These are phyloP conservation scores for Megaceryle torquata DNA, from an alignment of 2,113 vertebrate genomes.

Conservation along the genomic window DNA sequence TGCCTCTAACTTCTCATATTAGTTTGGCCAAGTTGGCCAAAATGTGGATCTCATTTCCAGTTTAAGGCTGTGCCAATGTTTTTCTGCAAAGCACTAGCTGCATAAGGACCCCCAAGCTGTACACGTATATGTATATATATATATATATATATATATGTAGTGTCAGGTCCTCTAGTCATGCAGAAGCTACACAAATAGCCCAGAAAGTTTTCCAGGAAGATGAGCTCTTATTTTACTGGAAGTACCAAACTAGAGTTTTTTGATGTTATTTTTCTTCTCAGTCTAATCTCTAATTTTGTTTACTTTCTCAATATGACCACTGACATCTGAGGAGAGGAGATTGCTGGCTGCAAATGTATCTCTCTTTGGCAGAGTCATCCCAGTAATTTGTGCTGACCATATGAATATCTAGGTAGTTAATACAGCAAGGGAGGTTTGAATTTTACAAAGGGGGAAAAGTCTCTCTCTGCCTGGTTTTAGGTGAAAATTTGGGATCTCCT, in stretches of 20 bases:
- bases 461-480: not conserved
- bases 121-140: not conserved
- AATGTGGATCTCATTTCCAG: not conserved
- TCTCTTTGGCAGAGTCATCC: not conserved
- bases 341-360: slow-evolving; percentile 8
- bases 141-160: not conserved
- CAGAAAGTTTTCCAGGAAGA: not conserved
- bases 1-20: not conserved
- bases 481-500: not conserved
- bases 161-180: not conserved
- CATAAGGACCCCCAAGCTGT: not conserved
- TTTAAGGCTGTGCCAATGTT: not conserved
- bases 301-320: not conserved
- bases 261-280: not conserved
- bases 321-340: slow-evolving; percentile 16
- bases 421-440: not conserved
- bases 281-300: slow-evolving; percentile 14
- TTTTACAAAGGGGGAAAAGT: not conserved
- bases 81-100: not conserved
- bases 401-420: not conserved
- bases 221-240: not conserved
- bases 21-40: not conserved
- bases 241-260: not conserved
- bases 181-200: not conserved
- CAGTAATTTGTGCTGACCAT: not conserved